These are phyloP conservation scores for Griposia aprilina DNA, from an alignment of 2,888 invertebrate genomes.

Conservation along the genomic window DNA sequence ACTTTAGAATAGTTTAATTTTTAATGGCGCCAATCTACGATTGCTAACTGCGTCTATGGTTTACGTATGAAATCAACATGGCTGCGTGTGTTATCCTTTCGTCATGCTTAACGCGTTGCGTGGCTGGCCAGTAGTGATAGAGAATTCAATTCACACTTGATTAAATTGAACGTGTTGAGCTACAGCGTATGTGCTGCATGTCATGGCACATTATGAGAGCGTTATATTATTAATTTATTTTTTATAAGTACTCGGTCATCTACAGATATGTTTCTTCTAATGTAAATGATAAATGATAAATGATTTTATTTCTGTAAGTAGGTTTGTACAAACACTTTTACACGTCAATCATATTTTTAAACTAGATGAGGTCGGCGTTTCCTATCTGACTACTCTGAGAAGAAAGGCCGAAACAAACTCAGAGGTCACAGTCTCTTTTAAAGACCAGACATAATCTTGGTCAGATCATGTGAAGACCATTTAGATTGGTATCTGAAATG, in stretches of 20 bases:
- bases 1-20: constrained; percentile 13
- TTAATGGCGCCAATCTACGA: constrained; percentile 7
- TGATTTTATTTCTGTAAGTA: too few relatives aligned
- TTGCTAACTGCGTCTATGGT: constrained; percentile 33
- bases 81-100: constrained; percentile 49
- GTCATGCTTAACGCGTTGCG: constrained; percentile 31
- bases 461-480: too few relatives aligned
- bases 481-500: too few relatives aligned
- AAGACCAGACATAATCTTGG: too few relatives aligned
- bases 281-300: too few relatives aligned
- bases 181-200: constrained; percentile 27
- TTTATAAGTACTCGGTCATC: background rate
- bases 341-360: too few relatives aligned
- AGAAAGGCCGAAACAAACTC: too few relatives aligned
- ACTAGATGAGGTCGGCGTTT: too few relatives aligned
- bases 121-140: constrained; percentile 32
- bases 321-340: too few relatives aligned
- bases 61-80: constrained; percentile 40
- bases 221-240: constrained; percentile 17
- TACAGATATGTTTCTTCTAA: background rate
- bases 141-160: constrained; percentile 54
- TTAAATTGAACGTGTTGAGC: constrained; percentile 40
- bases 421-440: too few relatives aligned
- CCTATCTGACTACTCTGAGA: too few relatives aligned
- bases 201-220: constrained; percentile 10